These are phyloP conservation scores for Yasuhikotakia modesta DNA, from an alignment of 2,797 vertebrate species.

Conservation along the genomic window DNA sequence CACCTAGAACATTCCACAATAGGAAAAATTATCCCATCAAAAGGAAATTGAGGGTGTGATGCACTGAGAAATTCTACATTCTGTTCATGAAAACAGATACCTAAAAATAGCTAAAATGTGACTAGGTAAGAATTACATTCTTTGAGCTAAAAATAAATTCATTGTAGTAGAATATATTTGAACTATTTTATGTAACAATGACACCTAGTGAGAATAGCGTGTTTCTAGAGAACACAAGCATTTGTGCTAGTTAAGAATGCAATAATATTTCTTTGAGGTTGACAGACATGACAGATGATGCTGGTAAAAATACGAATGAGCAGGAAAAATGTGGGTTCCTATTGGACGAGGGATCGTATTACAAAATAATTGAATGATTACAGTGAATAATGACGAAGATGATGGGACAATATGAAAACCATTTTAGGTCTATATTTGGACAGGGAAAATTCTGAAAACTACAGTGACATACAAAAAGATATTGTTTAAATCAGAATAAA, in stretches of 20 bases:
- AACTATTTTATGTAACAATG: not conserved
- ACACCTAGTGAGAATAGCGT: constrained; percentile 5
- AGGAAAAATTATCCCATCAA: not conserved
- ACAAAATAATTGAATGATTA: constrained; percentile 51
- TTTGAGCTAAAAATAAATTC: not conserved
- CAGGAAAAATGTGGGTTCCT: constrained; percentile 27
- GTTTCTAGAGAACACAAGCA: constrained; percentile 23
- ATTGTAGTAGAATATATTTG: not conserved
- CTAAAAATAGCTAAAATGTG: not conserved
- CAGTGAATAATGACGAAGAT: constrained; percentile 53
- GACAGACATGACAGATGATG: constrained; percentile 48
- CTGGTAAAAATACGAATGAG: constrained; percentile 45
- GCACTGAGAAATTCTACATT: not conserved
- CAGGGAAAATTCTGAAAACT: constrained; percentile 2
- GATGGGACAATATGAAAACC: constrained; percentile 47
- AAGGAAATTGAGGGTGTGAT: not conserved
- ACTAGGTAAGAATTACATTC: not conserved
- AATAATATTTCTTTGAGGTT: constrained; percentile 42
- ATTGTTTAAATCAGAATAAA: not conserved
- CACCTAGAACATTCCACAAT: not conserved
- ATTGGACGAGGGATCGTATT: constrained; percentile 43
- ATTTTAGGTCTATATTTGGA: constrained; percentile 37
- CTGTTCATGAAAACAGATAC: not conserved
- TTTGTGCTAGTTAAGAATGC: constrained; percentile 20
- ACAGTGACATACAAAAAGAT: not conserved